Conservation (phyloP, 2,113 vertebrate genomes). For the Coregonus clupeaformis region DNA sequence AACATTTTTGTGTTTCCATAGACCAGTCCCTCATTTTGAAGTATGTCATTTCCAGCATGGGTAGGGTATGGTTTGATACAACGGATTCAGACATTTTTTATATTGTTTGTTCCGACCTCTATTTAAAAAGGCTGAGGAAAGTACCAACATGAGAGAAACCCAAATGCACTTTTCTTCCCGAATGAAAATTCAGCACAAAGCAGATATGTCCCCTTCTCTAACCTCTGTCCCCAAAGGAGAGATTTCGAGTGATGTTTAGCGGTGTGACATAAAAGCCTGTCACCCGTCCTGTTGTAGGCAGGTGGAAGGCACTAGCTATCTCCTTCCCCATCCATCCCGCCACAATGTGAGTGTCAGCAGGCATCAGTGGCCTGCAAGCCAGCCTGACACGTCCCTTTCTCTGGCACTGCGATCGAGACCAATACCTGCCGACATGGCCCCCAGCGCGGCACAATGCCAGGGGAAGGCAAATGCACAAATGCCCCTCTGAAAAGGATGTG, state of each 20-base stretch:
- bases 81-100: background rate
- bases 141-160: background rate
- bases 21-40: background rate
- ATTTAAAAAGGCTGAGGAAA: background rate
- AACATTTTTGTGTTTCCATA: background rate
- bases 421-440: background rate
- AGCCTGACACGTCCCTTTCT: conserved; percentile 56
- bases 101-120: background rate
- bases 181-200: background rate
- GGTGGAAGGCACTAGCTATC: no score
- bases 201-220: background rate
- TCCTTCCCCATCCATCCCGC: background rate
- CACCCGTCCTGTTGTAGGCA: conserved; percentile 11
- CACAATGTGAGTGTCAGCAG: conserved; percentile 52
- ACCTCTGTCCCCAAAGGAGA: background rate
- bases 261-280: conserved; percentile 11
- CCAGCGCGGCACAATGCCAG: conserved; percentile 1
- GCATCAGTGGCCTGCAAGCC: conserved; percentile 17
- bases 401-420: background rate
- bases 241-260: conserved; percentile 15
- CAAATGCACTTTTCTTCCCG: background rate
- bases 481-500: conserved; percentile 40
- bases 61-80: background rate
- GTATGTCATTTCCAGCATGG: no score
- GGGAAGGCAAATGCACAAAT: conserved; percentile 58